Base-by-base conservation (phyloP, 2,888 invertebrate species). In the Aphidius colemani region DNA sequence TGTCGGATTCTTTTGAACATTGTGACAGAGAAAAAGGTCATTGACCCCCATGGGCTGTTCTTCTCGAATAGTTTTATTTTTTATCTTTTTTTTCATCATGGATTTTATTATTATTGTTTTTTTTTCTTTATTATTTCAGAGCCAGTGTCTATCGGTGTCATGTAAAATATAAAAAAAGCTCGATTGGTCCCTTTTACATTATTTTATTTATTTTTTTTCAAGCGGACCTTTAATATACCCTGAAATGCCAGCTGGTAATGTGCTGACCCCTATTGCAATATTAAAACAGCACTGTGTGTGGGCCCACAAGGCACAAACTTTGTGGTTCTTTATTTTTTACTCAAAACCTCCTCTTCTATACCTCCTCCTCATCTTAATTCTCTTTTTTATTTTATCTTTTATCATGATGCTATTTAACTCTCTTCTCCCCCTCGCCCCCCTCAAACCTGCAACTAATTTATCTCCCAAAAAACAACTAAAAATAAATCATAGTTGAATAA, bases 241-340 rank as follows among this genome's bases (percentile, higher is more conserved):
- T 30, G 72, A 69, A 73, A 74, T 75, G 77, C 75, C 77, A 78
- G 78, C 76, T 78, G 78, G 18, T 44, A 78, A 75, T 76, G 78
- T 78, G 78, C 74, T 75, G 75, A 73, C 74, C 75, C 77, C 74
- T 72, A 73, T 74, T 45, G 71, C 68, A 30, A 30, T 30, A 30
- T 4, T 30, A 30, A 30, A 30, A 30, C 30, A 30, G 30, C 62
- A 71, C 61, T 70, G 63, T 59, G 67, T 66, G 55, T 68, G 69
- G 58, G 67, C 65, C 56, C 67, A 60, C 61, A 64, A 60, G 66
- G 67, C 57, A 45, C 50, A 51, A 66, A 67, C 66, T 56, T 59
- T 59, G 62, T 57, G 51, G 45, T 7, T 40, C 11, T 13, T 61
- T 61, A 51, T 59, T 61, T 67, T n/a, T 66, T 60, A 59, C 63